Evolutionary conservation across 2,888 invertebrate genomes (phyloP), one percentile per base, ranked within the genome.

Genomic region (Cryptus armator): DNA sequence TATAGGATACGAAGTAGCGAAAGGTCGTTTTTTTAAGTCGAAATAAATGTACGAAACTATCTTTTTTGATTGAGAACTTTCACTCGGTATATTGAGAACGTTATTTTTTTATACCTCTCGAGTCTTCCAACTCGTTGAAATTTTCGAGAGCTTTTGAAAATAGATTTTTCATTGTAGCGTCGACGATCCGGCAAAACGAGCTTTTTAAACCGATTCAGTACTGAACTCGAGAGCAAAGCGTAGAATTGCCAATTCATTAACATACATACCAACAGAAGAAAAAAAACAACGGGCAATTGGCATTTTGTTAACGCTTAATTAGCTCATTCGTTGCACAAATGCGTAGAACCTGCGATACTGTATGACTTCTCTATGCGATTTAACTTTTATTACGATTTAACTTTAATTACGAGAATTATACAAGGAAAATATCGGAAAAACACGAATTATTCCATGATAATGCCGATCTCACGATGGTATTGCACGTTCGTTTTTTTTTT

Each of bases 81-180:
- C 37, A 37, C 37, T 37, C 37, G 37, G 37, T 5, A 7, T 37
- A 37, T 37, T 37, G 37, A 37, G 37, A 37, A 37, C 7, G 37
- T 19, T 32, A 51, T 3, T 53, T 43, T 53, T 53, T 67, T 66
- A 12, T 16, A 12, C 37, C 66, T 9, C 37, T 66, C n/a, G 51
- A 59, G 12, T 29, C 14, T 44, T 43, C 19, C 44, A 43, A 44
- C 12, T 14, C 32, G 44, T 24, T 68, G 64, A 37, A 43, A n/a
- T 14, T 24, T 48, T 24, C 2, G 53, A 56, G 43, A 14, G 43
- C 67, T 53, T 16, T 67, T 10, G 7, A 53, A 53, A 76, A 53
- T 76, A 43, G 19, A 66, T 19, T 53, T 66, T 44, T 53, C 66
- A 53, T 53, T 67, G 24, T 44, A 67, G 53, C 10, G 24, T 56